Conservation (phyloP, 2,113 vertebrate genomes). For the Syrrhaptes paradoxus region DNA sequence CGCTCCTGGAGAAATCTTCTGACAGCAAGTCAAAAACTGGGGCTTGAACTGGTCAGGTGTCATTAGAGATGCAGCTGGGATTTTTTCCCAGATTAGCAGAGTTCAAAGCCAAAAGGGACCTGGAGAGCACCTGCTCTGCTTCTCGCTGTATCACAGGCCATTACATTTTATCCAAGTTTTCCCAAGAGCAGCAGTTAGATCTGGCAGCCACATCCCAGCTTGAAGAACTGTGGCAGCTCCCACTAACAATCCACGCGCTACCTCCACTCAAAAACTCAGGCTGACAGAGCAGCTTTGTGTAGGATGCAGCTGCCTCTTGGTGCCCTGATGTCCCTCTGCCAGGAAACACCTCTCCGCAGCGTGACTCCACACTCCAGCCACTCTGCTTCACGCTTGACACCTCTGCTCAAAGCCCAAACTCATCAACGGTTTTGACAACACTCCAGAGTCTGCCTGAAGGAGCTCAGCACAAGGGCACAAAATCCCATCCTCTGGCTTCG, state of each 20-base stretch:
- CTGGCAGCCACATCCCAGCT: neutral
- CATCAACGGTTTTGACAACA: neutral
- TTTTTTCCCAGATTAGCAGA: neutral
- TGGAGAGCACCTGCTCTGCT: neutral
- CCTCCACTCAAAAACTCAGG: neutral
- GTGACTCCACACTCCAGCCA: neutral
- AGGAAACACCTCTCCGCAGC: neutral
- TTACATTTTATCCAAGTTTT: neutral
- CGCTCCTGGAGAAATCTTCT: neutral
- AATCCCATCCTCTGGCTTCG: neutral
- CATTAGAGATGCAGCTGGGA: neutral
- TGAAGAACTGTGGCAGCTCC: neutral
- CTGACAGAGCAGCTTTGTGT: neutral
- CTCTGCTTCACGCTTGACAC: neutral
- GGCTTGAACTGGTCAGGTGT: neutral
- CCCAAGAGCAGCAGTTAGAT: neutral
- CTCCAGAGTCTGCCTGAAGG: neutral
- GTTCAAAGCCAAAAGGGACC: neutral
- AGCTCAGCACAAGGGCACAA: neutral
- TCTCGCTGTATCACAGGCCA: neutral
- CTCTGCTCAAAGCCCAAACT: neutral
- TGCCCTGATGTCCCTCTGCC: neutral
- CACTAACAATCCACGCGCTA: neutral
- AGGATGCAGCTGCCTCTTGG: neutral
- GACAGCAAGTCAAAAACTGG: neutral